These are phyloP conservation scores for Lepilemur ruficaudatus DNA, from an alignment of 2,797 vertebrate genomes.

Conservation along the genomic window DNA sequence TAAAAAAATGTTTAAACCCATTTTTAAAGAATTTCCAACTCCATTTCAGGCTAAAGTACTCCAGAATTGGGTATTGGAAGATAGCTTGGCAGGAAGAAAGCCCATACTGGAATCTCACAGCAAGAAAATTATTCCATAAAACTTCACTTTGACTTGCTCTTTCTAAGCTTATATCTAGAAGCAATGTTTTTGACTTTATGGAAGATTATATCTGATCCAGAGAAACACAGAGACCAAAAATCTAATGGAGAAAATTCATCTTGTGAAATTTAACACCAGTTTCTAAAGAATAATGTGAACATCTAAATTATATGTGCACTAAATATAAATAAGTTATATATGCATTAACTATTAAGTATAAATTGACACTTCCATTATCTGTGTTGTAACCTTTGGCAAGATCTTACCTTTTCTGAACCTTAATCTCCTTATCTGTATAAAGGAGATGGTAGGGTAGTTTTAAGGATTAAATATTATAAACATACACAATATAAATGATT, in stretches of 20 bases:
- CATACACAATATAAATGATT: background rate
- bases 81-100: background rate
- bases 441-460: background rate
- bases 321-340: background rate
- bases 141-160: background rate
- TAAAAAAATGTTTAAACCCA: background rate
- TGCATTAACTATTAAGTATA: background rate
- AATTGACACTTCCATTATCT: background rate
- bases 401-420: background rate
- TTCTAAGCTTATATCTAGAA: background rate
- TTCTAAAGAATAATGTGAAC: background rate
- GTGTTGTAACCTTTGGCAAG: background rate
- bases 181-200: background rate
- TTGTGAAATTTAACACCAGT: background rate
- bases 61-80: background rate
- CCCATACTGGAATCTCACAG: background rate
- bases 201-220: background rate
- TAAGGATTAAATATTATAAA: slow-evolving; percentile 7
- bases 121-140: background rate
- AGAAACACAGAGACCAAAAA: background rate
- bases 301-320: background rate
- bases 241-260: background rate
- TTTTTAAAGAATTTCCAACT: background rate
- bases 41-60: background rate
- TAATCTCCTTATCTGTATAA: background rate